Evolutionary conservation across 35 echinoderm and acorn worm species (phyloP).

Genomic region (Apostichopus parvimensis): DNA sequence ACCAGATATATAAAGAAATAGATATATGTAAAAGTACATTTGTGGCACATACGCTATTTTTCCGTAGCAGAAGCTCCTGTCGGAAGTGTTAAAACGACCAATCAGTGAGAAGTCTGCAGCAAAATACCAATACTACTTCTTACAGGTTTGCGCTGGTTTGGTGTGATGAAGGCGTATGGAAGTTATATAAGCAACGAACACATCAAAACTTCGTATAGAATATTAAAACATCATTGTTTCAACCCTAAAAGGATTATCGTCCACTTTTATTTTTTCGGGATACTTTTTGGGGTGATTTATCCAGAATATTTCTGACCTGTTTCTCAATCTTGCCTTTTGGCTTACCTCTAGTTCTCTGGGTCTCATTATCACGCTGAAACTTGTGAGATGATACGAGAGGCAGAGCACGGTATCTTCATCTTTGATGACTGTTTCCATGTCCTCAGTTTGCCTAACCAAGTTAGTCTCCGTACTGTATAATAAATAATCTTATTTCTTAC

Average conservation of each 20-base stretch:
- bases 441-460: neutral
- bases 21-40: neutral
- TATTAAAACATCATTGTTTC: too few species aligned
- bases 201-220: too few species aligned
- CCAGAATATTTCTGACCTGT: too few species aligned
- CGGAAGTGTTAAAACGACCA: too few species aligned
- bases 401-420: neutral
- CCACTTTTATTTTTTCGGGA: too few species aligned
- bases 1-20: neutral
- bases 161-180: too few species aligned
- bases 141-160: too few species aligned
- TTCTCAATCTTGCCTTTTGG: too few species aligned
- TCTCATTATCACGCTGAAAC: slow-evolving; percentile 5
- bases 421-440: neutral
- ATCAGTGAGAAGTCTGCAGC: neutral
- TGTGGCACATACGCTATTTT: neutral
- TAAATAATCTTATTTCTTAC: neutral
- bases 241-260: too few species aligned
- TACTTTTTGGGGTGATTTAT: too few species aligned
- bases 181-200: too few species aligned
- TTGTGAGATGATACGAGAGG: neutral
- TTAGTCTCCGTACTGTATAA: slow-evolving; percentile 1
- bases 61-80: neutral
- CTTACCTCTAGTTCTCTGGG: neutral
- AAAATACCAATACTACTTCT: neutral